Conservation (phyloP, 2,113 vertebrate species). For the Columba livia region DNA sequence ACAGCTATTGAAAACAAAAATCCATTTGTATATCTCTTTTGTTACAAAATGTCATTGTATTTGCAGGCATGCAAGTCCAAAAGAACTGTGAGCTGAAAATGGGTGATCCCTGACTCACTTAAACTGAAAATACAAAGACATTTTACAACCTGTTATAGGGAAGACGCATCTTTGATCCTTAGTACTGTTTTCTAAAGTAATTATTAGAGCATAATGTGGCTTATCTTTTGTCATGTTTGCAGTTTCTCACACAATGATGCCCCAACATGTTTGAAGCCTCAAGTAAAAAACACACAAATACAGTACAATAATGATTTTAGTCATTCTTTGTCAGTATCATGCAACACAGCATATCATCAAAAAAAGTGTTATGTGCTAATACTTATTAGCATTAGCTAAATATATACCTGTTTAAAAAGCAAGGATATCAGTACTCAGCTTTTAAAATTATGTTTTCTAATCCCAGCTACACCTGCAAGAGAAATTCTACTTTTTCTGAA, state of each 20-base stretch:
- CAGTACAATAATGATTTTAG: not conserved
- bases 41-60: not conserved
- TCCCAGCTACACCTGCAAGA: not conserved
- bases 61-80: not conserved
- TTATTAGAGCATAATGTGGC: not conserved
- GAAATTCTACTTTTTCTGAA: not conserved
- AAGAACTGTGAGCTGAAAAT: not conserved
- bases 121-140: not conserved
- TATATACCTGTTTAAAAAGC: not conserved
- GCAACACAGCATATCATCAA: not conserved
- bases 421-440: fast-evolving
- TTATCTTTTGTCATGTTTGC: not conserved
- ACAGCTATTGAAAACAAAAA: not conserved
- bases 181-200: not conserved
- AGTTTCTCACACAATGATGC: not conserved
- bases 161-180: not conserved
- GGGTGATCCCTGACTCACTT: not conserved
- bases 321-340: not conserved
- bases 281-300: not conserved
- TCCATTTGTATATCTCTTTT: not conserved
- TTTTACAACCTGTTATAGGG: not conserved
- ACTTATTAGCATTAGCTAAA: not conserved
- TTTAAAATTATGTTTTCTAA: not conserved
- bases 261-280: not conserved
- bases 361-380: not conserved